Conservation (phyloP, 2,888 invertebrate genomes). For the Lasioglossum lativentre region DNA sequence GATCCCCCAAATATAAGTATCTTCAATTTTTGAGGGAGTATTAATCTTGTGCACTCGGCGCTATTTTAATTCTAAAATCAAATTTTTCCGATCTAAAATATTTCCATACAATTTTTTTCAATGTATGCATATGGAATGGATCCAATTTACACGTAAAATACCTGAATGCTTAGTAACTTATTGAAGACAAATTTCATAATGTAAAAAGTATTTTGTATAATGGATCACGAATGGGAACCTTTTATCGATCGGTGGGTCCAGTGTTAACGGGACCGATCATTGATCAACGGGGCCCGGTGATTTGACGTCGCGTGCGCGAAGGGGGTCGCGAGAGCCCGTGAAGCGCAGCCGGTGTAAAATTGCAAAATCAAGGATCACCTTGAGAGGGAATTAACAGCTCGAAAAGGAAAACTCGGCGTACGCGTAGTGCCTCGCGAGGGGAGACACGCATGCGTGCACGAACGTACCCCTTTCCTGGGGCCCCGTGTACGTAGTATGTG, state of each 20-base stretch:
- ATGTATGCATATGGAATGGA: no score
- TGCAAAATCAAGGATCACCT: conserved; percentile 40
- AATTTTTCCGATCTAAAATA: no score
- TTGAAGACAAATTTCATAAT: no score
- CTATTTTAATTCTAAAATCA: no score
- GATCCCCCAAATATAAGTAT: no score
- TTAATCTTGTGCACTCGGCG: no score
- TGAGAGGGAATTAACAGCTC: conserved; percentile 32
- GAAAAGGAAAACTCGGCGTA: conserved; percentile 47
- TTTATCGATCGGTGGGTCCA: background rate
- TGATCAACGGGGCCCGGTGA: background rate
- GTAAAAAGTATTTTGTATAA: no score
- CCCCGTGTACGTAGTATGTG: conserved; percentile 3
- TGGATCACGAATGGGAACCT: no score
- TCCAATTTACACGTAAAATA: no score
- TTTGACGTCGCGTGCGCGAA: conserved; percentile 12
- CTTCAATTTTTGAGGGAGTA: no score
- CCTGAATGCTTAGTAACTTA: no score
- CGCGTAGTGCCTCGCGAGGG: conserved; percentile 38
- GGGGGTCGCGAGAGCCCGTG: background rate
- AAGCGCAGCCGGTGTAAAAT: conserved; percentile 41
- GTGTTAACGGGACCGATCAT: background rate
- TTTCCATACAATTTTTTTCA: no score
- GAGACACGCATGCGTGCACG: conserved; percentile 72
- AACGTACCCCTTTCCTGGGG: conserved; percentile 47